phyloP scores from a whole-genome alignment of 1,140 invertebrate species.

The Ceratina calcarata region DNA sequence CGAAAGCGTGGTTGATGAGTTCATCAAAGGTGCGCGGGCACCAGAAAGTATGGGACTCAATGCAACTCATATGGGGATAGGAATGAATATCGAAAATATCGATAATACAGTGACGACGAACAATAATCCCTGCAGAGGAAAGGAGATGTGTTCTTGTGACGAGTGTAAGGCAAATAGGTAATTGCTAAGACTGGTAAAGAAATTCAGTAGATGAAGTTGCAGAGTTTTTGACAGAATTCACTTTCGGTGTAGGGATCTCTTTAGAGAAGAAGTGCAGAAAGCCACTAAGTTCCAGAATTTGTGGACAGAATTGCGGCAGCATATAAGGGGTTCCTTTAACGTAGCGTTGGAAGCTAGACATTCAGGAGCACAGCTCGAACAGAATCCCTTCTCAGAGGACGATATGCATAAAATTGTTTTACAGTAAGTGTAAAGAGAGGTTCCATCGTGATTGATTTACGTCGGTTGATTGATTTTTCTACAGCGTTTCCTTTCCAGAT shows the following conservation, averaged over 20 bases:
- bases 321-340: conserved; percentile 79
- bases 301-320: conserved; percentile 82
- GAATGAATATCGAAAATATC: conserved; percentile 7
- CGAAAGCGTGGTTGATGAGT: conserved; percentile 25
- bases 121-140: conserved; percentile 28
- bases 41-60: conserved; percentile 17
- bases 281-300: conserved; percentile 80
- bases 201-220: too few relatives aligned
- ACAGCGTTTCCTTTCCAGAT: conserved; percentile 73
- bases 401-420: conserved; percentile 68
- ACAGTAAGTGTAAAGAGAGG: conserved; percentile 57
- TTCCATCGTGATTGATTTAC: neutral
- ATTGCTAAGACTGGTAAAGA: conserved; percentile 2
- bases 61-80: neutral
- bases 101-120: conserved; percentile 7
- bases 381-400: conserved; percentile 61
- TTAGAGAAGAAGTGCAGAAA: conserved; percentile 79
- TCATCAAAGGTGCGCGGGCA: conserved; percentile 43
- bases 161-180: conserved; percentile 73
- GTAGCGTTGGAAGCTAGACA: conserved; percentile 74
- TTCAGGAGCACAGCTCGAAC: conserved; percentile 63
- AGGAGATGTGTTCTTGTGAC: conserved; percentile 68
- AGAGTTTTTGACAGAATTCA: neutral
- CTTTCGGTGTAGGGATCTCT: conserved; percentile 69
- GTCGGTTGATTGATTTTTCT: neutral